Conservation (phyloP, 1,140 invertebrate genomes). For the Conopomorpha cramerella region DNA sequence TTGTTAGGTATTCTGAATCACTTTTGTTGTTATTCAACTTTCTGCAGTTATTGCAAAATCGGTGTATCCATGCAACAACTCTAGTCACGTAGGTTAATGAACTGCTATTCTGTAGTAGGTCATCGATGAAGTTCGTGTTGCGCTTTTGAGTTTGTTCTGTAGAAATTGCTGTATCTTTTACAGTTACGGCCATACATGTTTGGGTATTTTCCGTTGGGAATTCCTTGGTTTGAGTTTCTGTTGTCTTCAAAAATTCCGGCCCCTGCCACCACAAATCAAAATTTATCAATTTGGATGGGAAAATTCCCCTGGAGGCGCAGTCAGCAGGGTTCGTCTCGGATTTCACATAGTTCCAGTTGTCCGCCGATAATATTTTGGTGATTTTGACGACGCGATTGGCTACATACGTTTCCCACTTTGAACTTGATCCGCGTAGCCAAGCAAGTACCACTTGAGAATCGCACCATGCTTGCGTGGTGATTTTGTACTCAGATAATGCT, state of each 20-base stretch:
- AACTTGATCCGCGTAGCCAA: conserved; percentile 18
- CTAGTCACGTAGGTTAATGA: conserved; percentile 6
- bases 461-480: conserved; percentile 10
- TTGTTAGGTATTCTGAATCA: conserved; percentile 3
- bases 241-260: too few relatives aligned
- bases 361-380: conserved; percentile 7
- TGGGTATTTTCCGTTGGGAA: conserved; percentile 1
- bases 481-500: conserved; percentile 4
- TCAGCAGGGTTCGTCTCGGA: too few relatives aligned
- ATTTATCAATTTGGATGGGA: too few relatives aligned
- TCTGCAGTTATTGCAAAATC: conserved; percentile 4
- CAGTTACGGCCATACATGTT: background rate
- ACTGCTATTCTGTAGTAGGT: conserved; percentile 5
- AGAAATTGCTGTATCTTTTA: background rate
- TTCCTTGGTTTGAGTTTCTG: too few relatives aligned
- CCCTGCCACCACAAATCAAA: too few relatives aligned
- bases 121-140: conserved; percentile 2
- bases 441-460: conserved; percentile 22
- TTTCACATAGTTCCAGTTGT: conserved; percentile 17
- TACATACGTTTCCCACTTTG: conserved; percentile 25
- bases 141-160: too few relatives aligned
- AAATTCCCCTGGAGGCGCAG: too few relatives aligned
- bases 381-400: conserved; percentile 26
- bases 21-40: conserved; percentile 3
- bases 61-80: conserved; percentile 8